Evolutionary conservation across 1,140 invertebrate species (phyloP), one percentile per base, ranked within the genome.

Genomic region (Heliconius nattereri): DNA sequence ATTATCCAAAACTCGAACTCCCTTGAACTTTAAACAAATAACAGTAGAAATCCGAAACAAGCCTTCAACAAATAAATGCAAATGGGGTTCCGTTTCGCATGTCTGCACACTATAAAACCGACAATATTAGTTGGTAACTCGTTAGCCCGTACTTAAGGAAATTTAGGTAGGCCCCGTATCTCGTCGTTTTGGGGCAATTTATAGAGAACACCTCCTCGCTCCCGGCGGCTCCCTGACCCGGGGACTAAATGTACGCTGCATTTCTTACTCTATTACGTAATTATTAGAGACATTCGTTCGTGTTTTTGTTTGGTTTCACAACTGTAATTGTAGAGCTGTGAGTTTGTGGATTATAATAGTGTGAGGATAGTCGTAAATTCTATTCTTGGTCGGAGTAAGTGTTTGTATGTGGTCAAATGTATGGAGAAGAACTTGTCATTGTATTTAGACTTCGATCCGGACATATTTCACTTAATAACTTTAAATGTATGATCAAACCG

Each of bases 61-160:
- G 70, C 54, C 66, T 71, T 29, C 45, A 78, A 82, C 81, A 82
- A 82, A 82, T 79, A 78, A 82, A 82, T 82, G 77, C 81, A 82
- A 82, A 82, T 83, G 78, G 76, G 40, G 78, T 73, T 49, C 81
- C 78, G 83, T 83, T 84, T 88, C 82, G 83, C 85, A 85, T 87
- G 86, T 85, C 86, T 85, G 83, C 83, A 83, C 83, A 82, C 84
- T 85, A 85, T 86, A 87, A 86, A 88, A 83, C 84, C 82, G 84
- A 78, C 82, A 83, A 85, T 88, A 88, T 87, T 88, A 88, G 85
- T 88, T 88, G 81, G 85, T 86, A 88, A 86, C 85, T 87, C 87
- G 85, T 89, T 87, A 85, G 82, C 81, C 85, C 83, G 85, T 84
- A 86, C 81, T 86, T 86, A 86, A 86, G 85, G 85, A 86, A 86